Base-by-base conservation (phyloP, 2,797 vertebrate genomes). In the Chelmon rostratus region DNA sequence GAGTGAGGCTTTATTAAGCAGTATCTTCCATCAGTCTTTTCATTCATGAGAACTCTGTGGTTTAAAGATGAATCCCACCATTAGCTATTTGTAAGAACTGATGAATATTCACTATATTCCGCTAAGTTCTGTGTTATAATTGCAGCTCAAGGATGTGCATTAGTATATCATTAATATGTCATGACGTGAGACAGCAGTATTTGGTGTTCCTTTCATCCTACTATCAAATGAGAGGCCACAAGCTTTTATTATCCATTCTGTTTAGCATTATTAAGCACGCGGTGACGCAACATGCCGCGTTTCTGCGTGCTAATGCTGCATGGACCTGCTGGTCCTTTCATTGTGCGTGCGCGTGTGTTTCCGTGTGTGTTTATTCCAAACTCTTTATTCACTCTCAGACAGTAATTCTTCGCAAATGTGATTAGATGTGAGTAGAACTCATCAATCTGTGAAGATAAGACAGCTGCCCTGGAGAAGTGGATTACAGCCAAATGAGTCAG, bases 401-500 rank as follows among this genome's bases (percentile, higher is more conserved):
- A 84, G 73, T 76, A 72, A 70, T 77, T 82, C 73, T 82, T 84
- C 86, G 79, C 76, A 76, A 88, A 85, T 86, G 85, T 80, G 86
- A 91, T 92, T 88, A 86, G 68, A 87, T 81, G 86, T 44, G 72
- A 85, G 83, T 58, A 75, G 81, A 91, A 79, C 81, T 87, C 90
- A 90, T 94, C 89, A 89, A 82, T 89, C 87, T 63, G 19, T 63
- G 54, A 58, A 76, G 88, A 88, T 88, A 87, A 87, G 86, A 86
- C 88, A 77, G 83, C 73, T 84, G 77, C 84, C 85, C 79, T 23
- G 56, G 40, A 90, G 87, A 79, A 73, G 63, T 89, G 86, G 89
- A 90, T 89, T 84, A 82, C 79, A 89, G 88, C 89, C 86, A 87
- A 87, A 90, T 91, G 91, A 93, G 80, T 91, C 85, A 86, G 86